phyloP scores from a whole-genome alignment of 1,140 invertebrate genomes.

The Amyelois transitella region DNA sequence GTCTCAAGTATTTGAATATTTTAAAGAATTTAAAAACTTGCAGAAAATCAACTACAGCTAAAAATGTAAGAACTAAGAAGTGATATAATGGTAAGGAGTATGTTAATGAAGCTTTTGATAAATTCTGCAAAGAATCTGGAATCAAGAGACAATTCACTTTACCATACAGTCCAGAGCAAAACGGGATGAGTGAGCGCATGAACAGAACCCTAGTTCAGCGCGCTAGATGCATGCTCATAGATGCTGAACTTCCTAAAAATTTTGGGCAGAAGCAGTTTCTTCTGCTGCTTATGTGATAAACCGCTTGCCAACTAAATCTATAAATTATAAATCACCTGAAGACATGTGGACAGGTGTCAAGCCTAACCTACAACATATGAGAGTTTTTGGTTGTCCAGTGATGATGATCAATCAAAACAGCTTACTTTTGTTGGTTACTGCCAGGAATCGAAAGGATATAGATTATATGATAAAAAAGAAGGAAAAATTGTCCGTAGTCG shows the following conservation, averaged over 20 bases:
- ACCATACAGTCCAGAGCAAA: too few species aligned
- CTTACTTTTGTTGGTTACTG: neutral
- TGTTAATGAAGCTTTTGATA: neutral
- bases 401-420: neutral
- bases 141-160: too few species aligned
- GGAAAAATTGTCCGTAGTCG: neutral
- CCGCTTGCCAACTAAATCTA: neutral
- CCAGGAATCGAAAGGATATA: neutral
- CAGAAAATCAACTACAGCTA: constrained; percentile 35
- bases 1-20: constrained; percentile 20
- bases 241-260: neutral
- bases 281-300: neutral
- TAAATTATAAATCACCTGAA: neutral
- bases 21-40: constrained; percentile 40
- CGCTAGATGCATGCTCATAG: too few species aligned
- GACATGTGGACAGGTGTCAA: neutral
- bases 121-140: neutral
- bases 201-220: too few species aligned
- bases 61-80: constrained; percentile 36
- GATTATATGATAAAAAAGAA: neutral
- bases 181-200: too few species aligned
- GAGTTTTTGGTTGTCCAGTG: neutral
- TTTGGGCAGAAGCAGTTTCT: neutral
- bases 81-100: constrained; percentile 3
- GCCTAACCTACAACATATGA: neutral